phyloP scores from a whole-genome alignment of 2,113 vertebrate species.

The Scomber colias region DNA sequence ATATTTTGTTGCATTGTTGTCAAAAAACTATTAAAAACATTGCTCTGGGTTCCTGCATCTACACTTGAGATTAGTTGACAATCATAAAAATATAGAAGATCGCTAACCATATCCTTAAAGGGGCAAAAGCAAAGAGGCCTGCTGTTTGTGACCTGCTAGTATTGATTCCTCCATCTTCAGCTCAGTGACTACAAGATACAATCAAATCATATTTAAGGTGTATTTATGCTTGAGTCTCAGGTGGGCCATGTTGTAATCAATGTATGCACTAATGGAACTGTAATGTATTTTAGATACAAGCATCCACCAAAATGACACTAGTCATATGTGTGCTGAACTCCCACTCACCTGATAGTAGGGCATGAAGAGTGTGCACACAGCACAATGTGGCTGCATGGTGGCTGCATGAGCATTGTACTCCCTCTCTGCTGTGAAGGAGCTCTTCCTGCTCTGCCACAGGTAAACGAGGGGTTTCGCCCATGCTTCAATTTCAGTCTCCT shows the following conservation, averaged over 20 bases:
- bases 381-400: slow-evolving; percentile 89
- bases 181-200: neutral
- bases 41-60: too few species aligned
- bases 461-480: slow-evolving; percentile 94
- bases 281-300: neutral
- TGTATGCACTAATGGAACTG: neutral
- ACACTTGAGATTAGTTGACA: too few species aligned
- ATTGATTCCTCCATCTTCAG: slow-evolving; percentile 19
- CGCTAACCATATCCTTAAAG: neutral
- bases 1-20: too few species aligned
- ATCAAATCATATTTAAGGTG: neutral
- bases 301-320: neutral
- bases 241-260: neutral
- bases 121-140: neutral
- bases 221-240: neutral
- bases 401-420: slow-evolving; percentile 91
- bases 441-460: slow-evolving; percentile 91
- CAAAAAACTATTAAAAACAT: too few species aligned
- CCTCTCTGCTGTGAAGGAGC: slow-evolving; percentile 91
- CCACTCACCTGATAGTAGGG: slow-evolving; percentile 92
- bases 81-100: too few species aligned
- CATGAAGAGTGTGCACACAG: slow-evolving; percentile 95
- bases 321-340: slow-evolving; percentile 5
- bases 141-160: neutral
- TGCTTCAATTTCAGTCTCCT: slow-evolving; percentile 88